phyloP scores from a whole-genome alignment of 1,140 invertebrate genomes.

The Zaprionus camerounensis region DNA sequence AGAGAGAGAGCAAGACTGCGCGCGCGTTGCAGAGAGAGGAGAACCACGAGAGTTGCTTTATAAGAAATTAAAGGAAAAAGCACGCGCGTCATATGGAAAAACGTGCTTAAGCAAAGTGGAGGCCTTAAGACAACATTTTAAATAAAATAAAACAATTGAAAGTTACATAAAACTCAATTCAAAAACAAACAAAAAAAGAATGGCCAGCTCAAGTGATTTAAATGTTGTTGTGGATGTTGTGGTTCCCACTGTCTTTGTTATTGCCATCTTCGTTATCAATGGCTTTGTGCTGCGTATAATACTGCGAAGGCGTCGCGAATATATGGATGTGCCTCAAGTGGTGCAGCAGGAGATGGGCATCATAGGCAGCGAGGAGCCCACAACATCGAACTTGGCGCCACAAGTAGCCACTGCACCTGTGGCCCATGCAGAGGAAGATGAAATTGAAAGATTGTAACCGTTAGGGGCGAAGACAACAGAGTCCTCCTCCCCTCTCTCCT shows the following conservation, averaged over 20 bases:
- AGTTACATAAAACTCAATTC: constrained; percentile 57
- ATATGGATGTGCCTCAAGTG: constrained; percentile 25
- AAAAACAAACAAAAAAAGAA: constrained; percentile 9
- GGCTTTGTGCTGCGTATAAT: constrained; percentile 60
- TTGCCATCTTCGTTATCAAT: constrained; percentile 57
- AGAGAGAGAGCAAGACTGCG: neutral
- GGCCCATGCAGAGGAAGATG: constrained; percentile 4
- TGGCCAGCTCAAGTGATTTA: constrained; percentile 50
- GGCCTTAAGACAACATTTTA: constrained; percentile 1
- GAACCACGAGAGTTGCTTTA: neutral
- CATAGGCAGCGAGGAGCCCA: constrained; percentile 18
- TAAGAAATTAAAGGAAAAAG: constrained; percentile 73
- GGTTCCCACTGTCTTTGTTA: constrained; percentile 52
- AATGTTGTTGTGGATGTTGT: constrained; percentile 64
- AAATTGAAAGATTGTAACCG: constrained; percentile 68
- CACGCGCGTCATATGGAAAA: constrained; percentile 70
- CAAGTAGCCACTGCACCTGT: neutral
- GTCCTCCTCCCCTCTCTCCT: too few relatives aligned
- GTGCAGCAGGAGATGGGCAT: neutral
- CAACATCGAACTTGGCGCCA: constrained; percentile 12
- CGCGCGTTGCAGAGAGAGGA: constrained; percentile 8
- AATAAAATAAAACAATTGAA: constrained; percentile 1
- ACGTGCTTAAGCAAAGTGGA: constrained; percentile 54
- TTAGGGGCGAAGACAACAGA: too few relatives aligned
- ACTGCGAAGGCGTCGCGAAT: constrained; percentile 57